Evolutionary conservation across 2,797 vertebrate species (phyloP), one percentile per base, ranked within the genome.

Genomic region (Gadopsis bispinosus): DNA sequence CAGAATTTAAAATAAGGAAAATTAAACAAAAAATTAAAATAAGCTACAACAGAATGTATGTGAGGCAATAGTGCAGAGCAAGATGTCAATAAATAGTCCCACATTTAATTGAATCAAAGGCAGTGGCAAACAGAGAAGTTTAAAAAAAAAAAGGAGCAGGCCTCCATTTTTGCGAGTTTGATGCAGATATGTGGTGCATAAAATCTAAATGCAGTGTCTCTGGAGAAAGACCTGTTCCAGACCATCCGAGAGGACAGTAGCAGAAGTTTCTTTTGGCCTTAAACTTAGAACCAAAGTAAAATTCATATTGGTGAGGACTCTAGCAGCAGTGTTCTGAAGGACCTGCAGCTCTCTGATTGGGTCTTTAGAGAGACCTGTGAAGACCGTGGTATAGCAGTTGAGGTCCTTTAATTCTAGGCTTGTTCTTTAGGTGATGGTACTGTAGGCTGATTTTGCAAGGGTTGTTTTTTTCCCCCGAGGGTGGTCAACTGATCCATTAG

Each of bases 21-120:
- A 60, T 53, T 13, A 63, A 63, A 65, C 4, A 12, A 20, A 22
- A 65, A 7, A 39, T 31, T 39, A 66, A 63, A 66, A 43, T 26
- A 45, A 60, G 26, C 2, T 37, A 13, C 58, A 51, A 19, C 17
- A 7, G 20, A 33, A 45, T 10, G 31, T 37, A 31, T 33, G 45
- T 48, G 33, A 26, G 26, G 29, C 26, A 35, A 26, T 8, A n/a
- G 20, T n/a, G 31, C 59, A 8, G 45, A 5, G n/a, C 8, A 17
- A 37, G 29, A 59, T 50, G 6, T 39, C 17, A 53, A 51, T 60
- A 59, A 59, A 74, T 4, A 54, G 53, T 33, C 55, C 41, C 11
- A 37, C 20, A 54, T 47, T 35, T 11, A 56, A 63, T 41, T 20
- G 17, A 69, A 58, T 69, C 16, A 45, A 69, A 51, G 8, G 14